Evolutionary conservation across 2,888 invertebrate genomes (phyloP), one percentile per base, ranked within the genome.

Genomic region (Rhimphoctona megacephalus): DNA sequence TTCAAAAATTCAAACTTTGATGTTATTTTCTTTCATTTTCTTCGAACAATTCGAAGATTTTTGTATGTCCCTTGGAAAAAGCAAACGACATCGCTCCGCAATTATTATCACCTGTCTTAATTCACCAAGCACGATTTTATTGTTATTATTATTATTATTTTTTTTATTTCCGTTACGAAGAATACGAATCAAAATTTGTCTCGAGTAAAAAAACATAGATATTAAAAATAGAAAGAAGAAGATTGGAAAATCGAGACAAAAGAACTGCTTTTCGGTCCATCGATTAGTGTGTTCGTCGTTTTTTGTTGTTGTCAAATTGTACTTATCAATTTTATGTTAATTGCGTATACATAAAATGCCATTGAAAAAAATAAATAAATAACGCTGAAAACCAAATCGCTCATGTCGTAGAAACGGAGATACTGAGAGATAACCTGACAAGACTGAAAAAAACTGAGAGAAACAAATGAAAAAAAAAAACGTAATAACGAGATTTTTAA

Each of bases 381-480:
- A 70, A 52, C 80, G 78, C 77, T 77, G 49, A 57, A 81, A 77
- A 83, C 83, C 69, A 84, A 86, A 86, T 79, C 78, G 86, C 84
- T 86, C 78, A 81, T 67, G 69, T 64, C 39, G 78, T 54, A 67
- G 64, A 86, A 61, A 69, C 81, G 70, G 74, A 81, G 72, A 67
- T 81, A 73, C 83, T 83, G 84, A 86, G 81, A 86, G 86, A 83
- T 73, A 85, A 77, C 86, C 89, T 88, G 88, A 90, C 88, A 90
- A 90, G 90, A 91, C 90, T 91, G 90, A 91, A 88, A 87, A 73
- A 54, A 54, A 61, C 87, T 85, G 85, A 83, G 83, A 80, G 69
- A 57, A 57, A 69, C 39, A 81, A 64, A 67, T 52, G 49, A 80
- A 67, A 33, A 76, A 81, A 57, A 54, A 33, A 54, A 30, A 57